Conservation (phyloP, 1,140 invertebrate species). For the Oppia nitens region DNA sequence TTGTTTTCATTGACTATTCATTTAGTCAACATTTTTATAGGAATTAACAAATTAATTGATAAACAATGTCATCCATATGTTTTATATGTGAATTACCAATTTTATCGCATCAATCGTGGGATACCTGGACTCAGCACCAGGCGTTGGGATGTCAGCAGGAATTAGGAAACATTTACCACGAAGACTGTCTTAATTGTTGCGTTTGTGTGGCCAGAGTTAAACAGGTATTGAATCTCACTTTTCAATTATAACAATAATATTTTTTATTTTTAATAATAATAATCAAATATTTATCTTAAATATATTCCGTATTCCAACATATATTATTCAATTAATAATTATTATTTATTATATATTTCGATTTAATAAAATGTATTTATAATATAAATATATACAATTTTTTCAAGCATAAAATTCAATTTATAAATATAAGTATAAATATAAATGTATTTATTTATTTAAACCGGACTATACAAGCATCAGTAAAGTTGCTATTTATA, state of each 20-base stretch:
- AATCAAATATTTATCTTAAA: not conserved
- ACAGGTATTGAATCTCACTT: slow-evolving; percentile 2
- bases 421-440: too few relatives aligned
- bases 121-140: slow-evolving; percentile 16
- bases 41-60: not conserved
- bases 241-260: not conserved
- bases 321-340: not conserved
- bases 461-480: too few relatives aligned
- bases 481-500: slow-evolving; percentile 33
- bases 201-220: slow-evolving; percentile 78
- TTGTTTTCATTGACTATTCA: not conserved
- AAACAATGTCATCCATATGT: slow-evolving; percentile 40
- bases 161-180: slow-evolving; percentile 15
- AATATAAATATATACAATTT: too few relatives aligned
- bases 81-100: slow-evolving; percentile 89
- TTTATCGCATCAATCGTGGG: slow-evolving; percentile 53
- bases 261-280: too few relatives aligned
- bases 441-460: too few relatives aligned
- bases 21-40: not conserved
- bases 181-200: slow-evolving; percentile 56
- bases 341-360: slow-evolving; percentile 4
- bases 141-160: not conserved
- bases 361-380: not conserved
- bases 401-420: too few relatives aligned
- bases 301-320: not conserved